phyloP scores from a whole-genome alignment of 2,797 vertebrate species.

The Xenentodon cancila region DNA sequence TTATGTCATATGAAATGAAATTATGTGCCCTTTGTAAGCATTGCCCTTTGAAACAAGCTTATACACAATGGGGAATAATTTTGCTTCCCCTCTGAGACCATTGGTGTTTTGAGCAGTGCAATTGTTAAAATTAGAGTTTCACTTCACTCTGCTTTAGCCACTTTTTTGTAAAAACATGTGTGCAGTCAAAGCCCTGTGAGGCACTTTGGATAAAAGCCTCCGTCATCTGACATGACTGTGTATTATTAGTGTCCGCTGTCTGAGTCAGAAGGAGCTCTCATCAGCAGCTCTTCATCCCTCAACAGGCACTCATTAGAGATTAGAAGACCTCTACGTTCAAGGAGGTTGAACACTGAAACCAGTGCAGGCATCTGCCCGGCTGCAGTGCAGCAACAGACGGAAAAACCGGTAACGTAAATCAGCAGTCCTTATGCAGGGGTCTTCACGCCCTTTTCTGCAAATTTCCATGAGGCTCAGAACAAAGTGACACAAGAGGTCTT shows the following conservation, averaged over 20 bases:
- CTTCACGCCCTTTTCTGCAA: constrained; percentile 4
- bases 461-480: constrained; percentile 20
- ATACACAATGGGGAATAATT: constrained; percentile 19
- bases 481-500: constrained; percentile 29
- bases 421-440: neutral
- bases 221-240: constrained; percentile 37
- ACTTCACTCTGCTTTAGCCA: no score
- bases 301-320: constrained; percentile 63
- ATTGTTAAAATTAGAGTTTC: constrained; percentile 30
- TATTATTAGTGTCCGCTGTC: constrained; percentile 51
- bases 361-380: constrained; percentile 5
- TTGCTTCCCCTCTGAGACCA: neutral
- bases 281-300: constrained; percentile 57
- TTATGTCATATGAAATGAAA: constrained; percentile 17
- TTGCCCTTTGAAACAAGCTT: constrained; percentile 10
- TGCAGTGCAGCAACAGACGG: constrained; percentile 15
- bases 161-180: constrained; percentile 45
- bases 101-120: constrained; percentile 12
- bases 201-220: constrained; percentile 57
- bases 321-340: constrained; percentile 53
- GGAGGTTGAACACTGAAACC: constrained; percentile 43
- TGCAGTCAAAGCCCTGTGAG: constrained; percentile 29
- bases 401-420: constrained; percentile 4
- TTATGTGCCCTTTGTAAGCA: constrained; percentile 9
- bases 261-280: constrained; percentile 47